Percentiles rank a stretch among this genome's conserved stretches.
These are phyloP conservation scores for Epinephelus lanceolatus DNA, from an alignment of 2,113 vertebrate species.

Conservation along the genomic window DNA sequence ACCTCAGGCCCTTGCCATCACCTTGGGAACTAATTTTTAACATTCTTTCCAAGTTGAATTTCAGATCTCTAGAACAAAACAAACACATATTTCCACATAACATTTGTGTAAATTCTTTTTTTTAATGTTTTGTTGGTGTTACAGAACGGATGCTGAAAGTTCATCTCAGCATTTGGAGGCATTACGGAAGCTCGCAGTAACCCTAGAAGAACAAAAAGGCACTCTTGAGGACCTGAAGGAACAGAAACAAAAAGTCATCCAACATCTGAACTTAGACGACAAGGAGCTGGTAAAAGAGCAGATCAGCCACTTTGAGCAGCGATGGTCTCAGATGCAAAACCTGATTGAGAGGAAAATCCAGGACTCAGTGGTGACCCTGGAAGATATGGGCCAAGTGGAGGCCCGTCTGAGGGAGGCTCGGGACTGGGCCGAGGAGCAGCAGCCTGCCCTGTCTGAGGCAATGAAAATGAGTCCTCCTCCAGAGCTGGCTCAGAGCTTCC, in stretches of 20 bases:
- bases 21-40: background rate
- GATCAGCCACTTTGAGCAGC: constrained; percentile 92
- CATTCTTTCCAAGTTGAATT: background rate
- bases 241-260: constrained; percentile 91
- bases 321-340: constrained; percentile 93
- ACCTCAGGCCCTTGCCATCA: background rate
- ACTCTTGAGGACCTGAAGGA: constrained; percentile 92
- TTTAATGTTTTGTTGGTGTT: background rate
- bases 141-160: constrained; percentile 94
- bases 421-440: constrained; percentile 94
- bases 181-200: constrained; percentile 87
- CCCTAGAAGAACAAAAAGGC: constrained; percentile 88
- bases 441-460: constrained; percentile 88
- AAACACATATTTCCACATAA: background rate
- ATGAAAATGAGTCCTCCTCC: constrained; percentile 94
- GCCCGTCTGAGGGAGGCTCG: constrained; percentile 90
- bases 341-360: constrained; percentile 93
- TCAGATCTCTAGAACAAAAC: background rate
- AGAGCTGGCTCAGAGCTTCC: constrained; percentile 92
- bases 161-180: constrained; percentile 92
- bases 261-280: constrained; percentile 93
- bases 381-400: constrained; percentile 90
- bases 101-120: background rate
- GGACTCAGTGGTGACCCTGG: constrained; percentile 89
- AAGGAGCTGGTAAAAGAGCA: constrained; percentile 95